Conservation (phyloP, 2,113 vertebrate genomes). For the Dasypus novemcinctus region DNA sequence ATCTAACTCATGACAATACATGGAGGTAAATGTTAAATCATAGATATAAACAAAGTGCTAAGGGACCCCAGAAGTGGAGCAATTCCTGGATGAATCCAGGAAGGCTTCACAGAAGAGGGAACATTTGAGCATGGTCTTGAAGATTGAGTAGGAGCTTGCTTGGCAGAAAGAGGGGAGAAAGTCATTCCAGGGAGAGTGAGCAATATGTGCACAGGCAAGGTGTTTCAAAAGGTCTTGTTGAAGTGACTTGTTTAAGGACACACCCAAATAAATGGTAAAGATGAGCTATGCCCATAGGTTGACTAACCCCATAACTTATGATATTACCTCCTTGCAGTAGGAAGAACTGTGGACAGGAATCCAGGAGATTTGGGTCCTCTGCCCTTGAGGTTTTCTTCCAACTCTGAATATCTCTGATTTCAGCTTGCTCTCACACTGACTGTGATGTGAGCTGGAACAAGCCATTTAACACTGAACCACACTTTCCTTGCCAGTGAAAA, state of each 20-base stretch:
- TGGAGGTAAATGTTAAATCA: background rate
- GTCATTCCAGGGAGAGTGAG: background rate
- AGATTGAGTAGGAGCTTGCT: background rate
- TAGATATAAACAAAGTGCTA: background rate
- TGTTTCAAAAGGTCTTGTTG: background rate
- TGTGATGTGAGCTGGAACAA: background rate
- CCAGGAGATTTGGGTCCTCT: background rate
- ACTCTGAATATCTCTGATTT: background rate
- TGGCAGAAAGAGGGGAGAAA: background rate
- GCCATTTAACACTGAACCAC: background rate
- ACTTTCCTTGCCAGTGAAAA: background rate
- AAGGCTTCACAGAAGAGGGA: background rate
- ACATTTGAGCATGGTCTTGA: background rate
- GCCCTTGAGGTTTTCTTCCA: background rate
- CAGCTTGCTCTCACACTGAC: background rate
- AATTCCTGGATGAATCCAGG: background rate
- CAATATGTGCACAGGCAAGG: background rate
- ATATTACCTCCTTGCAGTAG: accelerated
- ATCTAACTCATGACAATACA: background rate
- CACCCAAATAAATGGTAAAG: background rate
- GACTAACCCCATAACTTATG: background rate
- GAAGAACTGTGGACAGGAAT: background rate
- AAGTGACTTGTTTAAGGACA: background rate
- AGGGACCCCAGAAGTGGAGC: background rate
- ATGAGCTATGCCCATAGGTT: background rate